A percentile compares a stretch with the other conserved stretches of the same genome.
These are phyloP conservation scores for Harpagoxenus sublaevis DNA, from an alignment of 2,888 invertebrate species.

Conservation along the genomic window DNA sequence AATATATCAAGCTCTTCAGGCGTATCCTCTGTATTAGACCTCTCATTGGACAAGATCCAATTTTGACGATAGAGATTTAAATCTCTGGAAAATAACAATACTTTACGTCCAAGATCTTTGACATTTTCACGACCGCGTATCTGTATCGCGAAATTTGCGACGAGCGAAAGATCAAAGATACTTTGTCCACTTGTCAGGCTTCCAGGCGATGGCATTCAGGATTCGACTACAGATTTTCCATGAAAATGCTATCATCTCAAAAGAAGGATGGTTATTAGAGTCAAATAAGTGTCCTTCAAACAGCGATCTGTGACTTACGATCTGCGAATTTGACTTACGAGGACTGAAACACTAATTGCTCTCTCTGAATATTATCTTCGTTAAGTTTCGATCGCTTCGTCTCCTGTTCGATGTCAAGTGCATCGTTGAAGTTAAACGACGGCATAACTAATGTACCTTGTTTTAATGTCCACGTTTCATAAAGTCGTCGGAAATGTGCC, in stretches of 20 bases:
- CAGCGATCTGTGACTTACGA: not conserved
- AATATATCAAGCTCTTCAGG: not conserved
- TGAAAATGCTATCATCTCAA: conserved; percentile 26
- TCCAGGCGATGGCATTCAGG: not conserved
- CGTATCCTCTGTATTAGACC: not conserved
- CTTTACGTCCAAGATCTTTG: conserved; percentile 6
- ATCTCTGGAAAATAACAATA: conserved; percentile 31
- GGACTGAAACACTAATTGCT: not conserved
- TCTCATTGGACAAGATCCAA: not conserved
- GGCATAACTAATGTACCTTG: not conserved
- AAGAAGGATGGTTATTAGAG: conserved; percentile 31
- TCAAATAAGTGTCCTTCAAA: conserved; percentile 6
- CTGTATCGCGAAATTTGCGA: not conserved
- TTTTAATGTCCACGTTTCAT: not conserved
- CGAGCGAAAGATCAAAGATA: conserved; percentile 20
- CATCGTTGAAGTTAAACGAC: not conserved
- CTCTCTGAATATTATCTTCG: not conserved
- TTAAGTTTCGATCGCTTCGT: not conserved
- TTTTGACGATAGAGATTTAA: conserved; percentile 23
- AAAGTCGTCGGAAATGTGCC: not conserved
- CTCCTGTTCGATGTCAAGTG: not conserved
- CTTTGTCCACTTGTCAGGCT: conserved; percentile 15
- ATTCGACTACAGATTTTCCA: conserved; percentile 9
- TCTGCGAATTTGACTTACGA: conserved; percentile 21
- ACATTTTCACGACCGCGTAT: conserved; percentile 19